Evolutionary conservation across 2,888 invertebrate species (phyloP), one percentile per base, ranked within the genome.

Genomic region (Drosophila pseudotakahashii): DNA sequence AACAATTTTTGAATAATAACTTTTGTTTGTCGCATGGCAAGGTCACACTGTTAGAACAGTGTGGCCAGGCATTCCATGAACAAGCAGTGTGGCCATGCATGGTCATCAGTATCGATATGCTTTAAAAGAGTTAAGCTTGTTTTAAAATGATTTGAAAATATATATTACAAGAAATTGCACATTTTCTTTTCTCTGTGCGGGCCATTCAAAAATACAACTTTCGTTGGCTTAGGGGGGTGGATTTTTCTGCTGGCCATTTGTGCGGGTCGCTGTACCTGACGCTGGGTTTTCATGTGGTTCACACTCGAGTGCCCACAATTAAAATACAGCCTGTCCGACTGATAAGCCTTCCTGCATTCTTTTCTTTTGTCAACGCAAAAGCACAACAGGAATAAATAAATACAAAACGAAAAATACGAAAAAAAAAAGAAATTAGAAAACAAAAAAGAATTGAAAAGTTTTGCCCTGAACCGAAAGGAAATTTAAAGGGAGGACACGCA

Each of bases 271-370:
- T 41, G 63, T 48, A 48, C 48, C 48, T 48, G 48, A 48, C 48
- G 48, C 13, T 11, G 14, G 53, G 44, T 23, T 44, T 44, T 44
- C 53, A 30, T 63, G 71, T 59, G 71, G 73, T 81, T 85, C 74
- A 81, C 85, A 85, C 89, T 88, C 78, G 89, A 87, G 85, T 89
- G 85, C 85, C 59, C 83, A 62, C 89, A 85, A 85, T 85, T 85
- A 85, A 85, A 85, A 89, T 89, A 85, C 85, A 88, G 80, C 88
- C 76, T 88, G 85, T 81, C 89, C 85, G 85, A 85, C 89, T 85
- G 85, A 85, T 85, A 85, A 85, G 85, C 81, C 77, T 85, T 81
- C 86, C 79, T 83, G 86, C 83, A 81, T 77, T 82, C 82, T 82
- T 86, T 82, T 76, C 79, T 63, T 52, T 71, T 62, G 67, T 55